A percentile compares a stretch with the other conserved stretches of the same genome.
phyloP scores from a whole-genome alignment of 2,888 invertebrate species.

The Brachypalpus laphriformis region DNA sequence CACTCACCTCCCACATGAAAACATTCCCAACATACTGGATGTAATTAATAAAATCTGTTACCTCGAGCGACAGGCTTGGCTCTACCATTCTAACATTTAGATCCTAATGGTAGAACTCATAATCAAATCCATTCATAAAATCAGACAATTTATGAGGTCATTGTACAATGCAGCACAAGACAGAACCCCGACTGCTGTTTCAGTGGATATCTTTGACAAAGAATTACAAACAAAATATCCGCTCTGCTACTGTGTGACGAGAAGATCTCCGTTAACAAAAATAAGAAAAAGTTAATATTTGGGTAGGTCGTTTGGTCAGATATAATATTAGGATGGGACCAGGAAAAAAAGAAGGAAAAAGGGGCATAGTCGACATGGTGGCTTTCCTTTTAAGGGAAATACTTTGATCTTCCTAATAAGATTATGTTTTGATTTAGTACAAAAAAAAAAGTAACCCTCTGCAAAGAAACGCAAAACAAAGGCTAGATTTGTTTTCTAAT shows the following conservation, averaged over 20 bases:
- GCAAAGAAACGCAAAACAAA: constrained; percentile 28
- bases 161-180: constrained; percentile 20
- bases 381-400: constrained; percentile 18
- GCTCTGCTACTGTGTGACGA: constrained; percentile 19
- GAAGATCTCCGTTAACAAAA: constrained; percentile 34
- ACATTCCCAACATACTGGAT: constrained; percentile 1
- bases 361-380: constrained; percentile 12
- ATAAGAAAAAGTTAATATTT: constrained; percentile 67
- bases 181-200: constrained; percentile 8
- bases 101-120: background rate
- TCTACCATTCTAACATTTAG: background rate
- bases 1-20: background rate
- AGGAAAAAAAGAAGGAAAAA: constrained; percentile 1
- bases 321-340: constrained; percentile 34
- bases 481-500: constrained; percentile 28
- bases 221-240: constrained; percentile 41
- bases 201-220: constrained; percentile 23
- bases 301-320: constrained; percentile 69
- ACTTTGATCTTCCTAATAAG: constrained; percentile 53
- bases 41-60: constrained; percentile 38
- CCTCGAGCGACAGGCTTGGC: constrained; percentile 20
- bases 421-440: constrained; percentile 48
- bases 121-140: constrained; percentile 60
- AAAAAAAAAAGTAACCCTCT: background rate
- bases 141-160: constrained; percentile 53